Base-by-base conservation (phyloP, 1,140 invertebrate genomes). In the Condylostylus longicornis region DNA sequence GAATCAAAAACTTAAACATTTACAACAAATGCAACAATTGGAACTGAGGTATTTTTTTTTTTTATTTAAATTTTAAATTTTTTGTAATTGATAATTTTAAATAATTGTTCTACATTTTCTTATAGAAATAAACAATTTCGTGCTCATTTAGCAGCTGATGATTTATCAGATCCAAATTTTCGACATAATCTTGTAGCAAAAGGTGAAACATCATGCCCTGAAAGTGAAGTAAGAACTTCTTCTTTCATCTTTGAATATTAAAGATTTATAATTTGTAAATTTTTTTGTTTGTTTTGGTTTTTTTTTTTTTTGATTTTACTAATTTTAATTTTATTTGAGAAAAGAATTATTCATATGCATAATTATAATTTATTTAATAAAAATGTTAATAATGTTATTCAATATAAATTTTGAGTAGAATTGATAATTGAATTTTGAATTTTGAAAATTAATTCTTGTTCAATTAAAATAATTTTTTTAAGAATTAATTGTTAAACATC, bases 1-100 rank as follows among this genome's bases (percentile, higher is more conserved):
- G 35, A 78, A 73, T n/a, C 74, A 77, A 45, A 80, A 85, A 59
- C 61, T 88, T 15, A 67, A 75, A 38, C 77, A 84, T 44, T 80
- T 82, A 25, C 80, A 83, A 53, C 77, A 82, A 48, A 59, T 61
- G 56, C 56, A 59, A 33, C 78, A 84, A 53, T 55, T 85, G 28
- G 81, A 87, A 61, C 66, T 71, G 29, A 73, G 75, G 66, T 74
- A 51, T 18, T 14, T 33, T 40, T 35, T 45, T 29, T 40, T 37
- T 44, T 38, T 14, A 37, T 34, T 25, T 41, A 4, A 13, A 18
- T 32, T 4, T 32, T 32, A 4, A 21, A 8, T 25, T 35, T 17
- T 23, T 25, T n/a, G 22, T 13, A 34, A 20, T 13, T 36, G 10
- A 15, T 10, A 15, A 21, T 25, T 17, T 13, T n/a, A 17, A 15